Base-by-base conservation (phyloP, 1,140 invertebrate species). In the Akabosia matsudoensis region DNA sequence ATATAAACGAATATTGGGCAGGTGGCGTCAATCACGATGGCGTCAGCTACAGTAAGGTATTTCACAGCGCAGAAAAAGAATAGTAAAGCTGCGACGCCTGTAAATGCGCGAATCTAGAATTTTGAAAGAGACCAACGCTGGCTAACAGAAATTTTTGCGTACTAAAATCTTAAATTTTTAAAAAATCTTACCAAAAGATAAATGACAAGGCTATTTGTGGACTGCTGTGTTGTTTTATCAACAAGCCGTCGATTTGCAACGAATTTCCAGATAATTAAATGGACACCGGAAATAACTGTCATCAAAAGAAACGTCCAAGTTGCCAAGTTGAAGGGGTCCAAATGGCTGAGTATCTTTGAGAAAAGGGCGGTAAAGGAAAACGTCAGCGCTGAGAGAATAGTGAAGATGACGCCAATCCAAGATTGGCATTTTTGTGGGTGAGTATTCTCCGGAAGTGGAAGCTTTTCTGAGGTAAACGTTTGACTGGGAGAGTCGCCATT, bases 1-100 rank as follows among this genome's bases (percentile, higher is more conserved):
- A 79, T 18, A n/a, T 74, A 72, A 33, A 79, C 76, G 71, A 79
- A 79, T 30, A 79, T 76, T 0, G 78, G 78, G 0, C 76, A 77
- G n/a, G 54, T 77, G 54, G 73, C 56, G 18, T 76, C 64, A 73
- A 79, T 79, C 4, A 77, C 76, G 22, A 77, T 26, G 0, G 76
- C 70, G 75, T 77, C 76, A 1, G 74, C 79, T 4, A 80, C 54
- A 10, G 31, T 56, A 45, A 80, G 70, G 33, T 72, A 80, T 22
- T 73, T 76, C 0, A 80, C 18, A 7, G 79, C 56, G 37, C 61
- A 78, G 24, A 45, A 71, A 30, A 61, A 70, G 4, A 80, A 33
- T 2, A 22, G 34, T 1, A 72, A 22, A 14, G 75, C 75, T 33
- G 16, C 18, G 1, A 61, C 18, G 10, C 75, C 45, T 4, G 52